These are phyloP conservation scores for Amphipoea oculea DNA, from an alignment of 2,888 invertebrate genomes.

Conservation along the genomic window DNA sequence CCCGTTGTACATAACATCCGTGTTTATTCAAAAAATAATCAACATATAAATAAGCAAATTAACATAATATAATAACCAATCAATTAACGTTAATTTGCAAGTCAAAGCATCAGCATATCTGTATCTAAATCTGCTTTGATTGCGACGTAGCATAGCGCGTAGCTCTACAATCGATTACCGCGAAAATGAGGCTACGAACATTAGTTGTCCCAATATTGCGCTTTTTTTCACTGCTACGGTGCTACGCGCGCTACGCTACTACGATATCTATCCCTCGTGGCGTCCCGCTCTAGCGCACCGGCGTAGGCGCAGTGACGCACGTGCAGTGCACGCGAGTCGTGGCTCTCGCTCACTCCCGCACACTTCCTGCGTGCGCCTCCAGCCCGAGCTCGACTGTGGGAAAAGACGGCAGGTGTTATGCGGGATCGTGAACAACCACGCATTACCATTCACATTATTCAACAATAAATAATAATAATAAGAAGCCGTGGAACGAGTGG, in stretches of 20 bases:
- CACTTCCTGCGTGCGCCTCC: constrained; percentile 87
- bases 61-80: constrained; percentile 54
- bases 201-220: constrained; percentile 41
- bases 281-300: constrained; percentile 73
- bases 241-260: constrained; percentile 67
- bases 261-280: constrained; percentile 74
- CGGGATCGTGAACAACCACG: constrained; percentile 91
- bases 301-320: constrained; percentile 77
- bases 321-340: constrained; percentile 82
- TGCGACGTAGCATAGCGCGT: constrained; percentile 35
- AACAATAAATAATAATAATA: constrained; percentile 91
- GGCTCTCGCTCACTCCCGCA: constrained; percentile 83
- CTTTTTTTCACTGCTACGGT: constrained; percentile 59
- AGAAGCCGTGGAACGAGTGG: constrained; percentile 90
- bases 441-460: constrained; percentile 91
- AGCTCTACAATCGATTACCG: constrained; percentile 43
- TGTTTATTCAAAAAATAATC: constrained; percentile 45
- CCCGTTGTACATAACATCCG: constrained; percentile 45
- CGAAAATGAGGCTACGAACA: constrained; percentile 51
- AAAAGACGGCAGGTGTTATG: constrained; percentile 91
- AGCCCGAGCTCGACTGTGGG: constrained; percentile 89
- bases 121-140: constrained; percentile 39
- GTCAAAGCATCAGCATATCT: constrained; percentile 26
- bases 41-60: constrained; percentile 53
- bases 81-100: constrained; percentile 54